phyloP scores from a whole-genome alignment of 2,113 vertebrate species.

The Ginglymostoma cirratum region DNA sequence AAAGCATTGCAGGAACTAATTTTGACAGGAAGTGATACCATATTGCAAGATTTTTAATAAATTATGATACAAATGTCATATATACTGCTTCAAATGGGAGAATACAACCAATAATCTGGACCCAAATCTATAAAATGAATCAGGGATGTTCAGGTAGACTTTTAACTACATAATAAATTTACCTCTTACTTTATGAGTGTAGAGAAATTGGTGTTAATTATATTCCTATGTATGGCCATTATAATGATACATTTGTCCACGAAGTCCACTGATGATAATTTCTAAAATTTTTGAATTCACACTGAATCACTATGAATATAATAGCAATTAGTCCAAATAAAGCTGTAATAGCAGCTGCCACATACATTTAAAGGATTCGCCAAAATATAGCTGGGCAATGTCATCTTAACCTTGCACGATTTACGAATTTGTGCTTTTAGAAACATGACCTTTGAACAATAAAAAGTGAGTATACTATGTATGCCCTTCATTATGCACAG shows the following conservation, averaged over 20 bases:
- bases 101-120: not conserved
- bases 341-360: not conserved
- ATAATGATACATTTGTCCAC: not conserved
- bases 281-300: not conserved
- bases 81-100: not conserved
- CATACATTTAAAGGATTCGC: not conserved
- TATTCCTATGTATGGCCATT: not conserved
- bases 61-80: not conserved
- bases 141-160: not conserved
- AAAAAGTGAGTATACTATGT: not conserved
- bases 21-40: not conserved
- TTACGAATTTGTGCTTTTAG: slow-evolving; percentile 12
- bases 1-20: not conserved
- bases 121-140: slow-evolving; percentile 17
- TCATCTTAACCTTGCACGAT: not conserved
- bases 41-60: not conserved
- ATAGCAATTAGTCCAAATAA: not conserved
- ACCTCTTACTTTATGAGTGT: not conserved
- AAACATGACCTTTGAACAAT: not conserved
- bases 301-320: not conserved
- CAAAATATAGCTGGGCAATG: not conserved
- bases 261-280: not conserved
- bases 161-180: not conserved
- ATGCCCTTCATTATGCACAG: not conserved
- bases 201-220: not conserved